These are phyloP conservation scores for Setipinna tenuifilis DNA, from an alignment of 2,797 vertebrate genomes.

Conservation along the genomic window DNA sequence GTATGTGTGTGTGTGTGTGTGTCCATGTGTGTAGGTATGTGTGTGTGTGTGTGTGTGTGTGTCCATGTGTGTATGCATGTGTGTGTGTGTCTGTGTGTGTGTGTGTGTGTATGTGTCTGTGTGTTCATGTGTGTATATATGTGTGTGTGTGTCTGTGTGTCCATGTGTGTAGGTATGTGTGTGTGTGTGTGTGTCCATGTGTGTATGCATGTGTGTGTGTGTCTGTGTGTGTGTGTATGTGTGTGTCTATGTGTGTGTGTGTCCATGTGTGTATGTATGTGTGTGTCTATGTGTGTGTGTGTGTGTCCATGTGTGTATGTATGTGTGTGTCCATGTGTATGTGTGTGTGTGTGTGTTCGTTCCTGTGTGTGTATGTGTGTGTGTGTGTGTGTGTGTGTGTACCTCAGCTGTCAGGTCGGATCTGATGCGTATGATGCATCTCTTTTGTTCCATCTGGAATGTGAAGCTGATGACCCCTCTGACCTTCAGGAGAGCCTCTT, in stretches of 20 bases:
- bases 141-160: neutral
- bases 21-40: too few relatives aligned
- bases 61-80: neutral
- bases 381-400: constrained; percentile 22
- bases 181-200: neutral
- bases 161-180: neutral
- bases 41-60: too few relatives aligned
- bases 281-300: neutral
- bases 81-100: neutral
- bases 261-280: neutral
- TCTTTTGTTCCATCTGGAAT: constrained; percentile 91
- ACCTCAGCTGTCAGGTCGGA: constrained; percentile 94
- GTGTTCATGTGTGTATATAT: too few relatives aligned
- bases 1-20: too few relatives aligned
- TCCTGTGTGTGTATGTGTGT: neutral
- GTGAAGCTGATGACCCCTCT: constrained; percentile 95
- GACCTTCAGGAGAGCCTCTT: constrained; percentile 91
- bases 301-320: neutral
- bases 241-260: neutral
- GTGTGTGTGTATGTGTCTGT: neutral
- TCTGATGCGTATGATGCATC: constrained; percentile 88
- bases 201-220: constrained; percentile 5
- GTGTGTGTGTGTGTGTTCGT: neutral
- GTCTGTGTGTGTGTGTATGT: constrained; percentile 7
- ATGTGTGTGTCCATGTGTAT: neutral